Percentiles rank a stretch among this genome's conserved stretches.
Evolutionary conservation across 1,140 invertebrate genomes (phyloP).

Genomic region (Akabosia matsudoensis): DNA sequence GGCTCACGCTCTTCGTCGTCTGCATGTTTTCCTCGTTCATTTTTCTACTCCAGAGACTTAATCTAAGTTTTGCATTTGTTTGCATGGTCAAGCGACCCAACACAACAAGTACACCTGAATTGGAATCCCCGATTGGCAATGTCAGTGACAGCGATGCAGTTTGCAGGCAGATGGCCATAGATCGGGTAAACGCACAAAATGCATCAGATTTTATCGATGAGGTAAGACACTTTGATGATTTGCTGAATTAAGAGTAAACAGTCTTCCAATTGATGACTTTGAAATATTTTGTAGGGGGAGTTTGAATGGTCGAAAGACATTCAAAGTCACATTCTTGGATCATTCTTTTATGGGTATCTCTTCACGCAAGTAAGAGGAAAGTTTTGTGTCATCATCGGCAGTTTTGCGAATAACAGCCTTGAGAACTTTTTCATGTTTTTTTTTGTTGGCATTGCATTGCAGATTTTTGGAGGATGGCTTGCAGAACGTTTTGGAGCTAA

Average conservation of each 20-base stretch:
- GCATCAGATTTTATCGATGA: constrained; percentile 1
- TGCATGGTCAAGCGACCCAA: constrained; percentile 48
- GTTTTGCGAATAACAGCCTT: too few relatives aligned
- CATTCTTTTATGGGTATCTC: constrained; percentile 54
- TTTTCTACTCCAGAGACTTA: constrained; percentile 47
- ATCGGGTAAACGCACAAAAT: background rate
- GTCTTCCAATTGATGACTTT: background rate
- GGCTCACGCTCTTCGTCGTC: constrained; percentile 26
- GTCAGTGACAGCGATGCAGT: background rate
- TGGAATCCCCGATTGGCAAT: background rate
- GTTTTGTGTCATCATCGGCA: background rate
- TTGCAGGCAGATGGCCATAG: background rate
- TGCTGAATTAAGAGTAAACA: background rate
- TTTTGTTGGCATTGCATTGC: too few relatives aligned
- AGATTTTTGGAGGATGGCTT: constrained; percentile 54
- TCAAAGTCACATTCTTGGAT: constrained; percentile 52
- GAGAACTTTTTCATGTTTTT: background rate
- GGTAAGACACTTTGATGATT: background rate
- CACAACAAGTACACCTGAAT: too few relatives aligned
- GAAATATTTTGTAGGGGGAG: constrained; percentile 41
- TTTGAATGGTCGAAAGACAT: constrained; percentile 50
- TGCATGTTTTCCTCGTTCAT: constrained; percentile 39
- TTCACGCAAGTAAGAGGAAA: constrained; percentile 50
- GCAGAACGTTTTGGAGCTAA: constrained; percentile 52
- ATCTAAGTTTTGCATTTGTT: constrained; percentile 49